These are phyloP conservation scores for Cydia fagiglandana DNA, from an alignment of 1,140 invertebrate species.

Conservation along the genomic window DNA sequence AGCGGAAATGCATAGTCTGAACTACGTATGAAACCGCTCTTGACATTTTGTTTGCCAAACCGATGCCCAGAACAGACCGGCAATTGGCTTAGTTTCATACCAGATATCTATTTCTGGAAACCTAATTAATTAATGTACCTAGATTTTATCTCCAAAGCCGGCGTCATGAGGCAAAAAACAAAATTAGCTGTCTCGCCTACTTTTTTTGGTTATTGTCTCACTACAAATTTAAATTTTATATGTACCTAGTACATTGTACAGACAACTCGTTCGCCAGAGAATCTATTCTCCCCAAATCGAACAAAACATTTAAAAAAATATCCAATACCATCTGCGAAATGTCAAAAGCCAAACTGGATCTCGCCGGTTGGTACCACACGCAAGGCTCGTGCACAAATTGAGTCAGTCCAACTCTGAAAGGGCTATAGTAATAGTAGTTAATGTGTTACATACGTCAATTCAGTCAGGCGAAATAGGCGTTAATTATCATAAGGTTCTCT, in stretches of 20 bases:
- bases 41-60: too few species aligned
- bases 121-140: too few species aligned
- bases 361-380: neutral
- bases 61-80: too few species aligned
- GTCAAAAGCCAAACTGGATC: constrained; percentile 3
- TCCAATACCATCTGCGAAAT: neutral
- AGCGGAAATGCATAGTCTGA: too few species aligned
- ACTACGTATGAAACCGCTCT: too few species aligned
- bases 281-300: neutral
- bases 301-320: neutral
- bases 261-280: neutral
- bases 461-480: neutral
- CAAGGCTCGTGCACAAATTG: neutral
- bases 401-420: neutral
- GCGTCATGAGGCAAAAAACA: too few species aligned
- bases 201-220: too few species aligned
- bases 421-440: neutral
- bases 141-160: too few species aligned
- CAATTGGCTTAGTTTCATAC: too few species aligned
- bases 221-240: neutral
- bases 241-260: neutral
- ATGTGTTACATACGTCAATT: neutral
- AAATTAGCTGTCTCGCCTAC: too few species aligned
- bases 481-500: neutral
- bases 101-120: too few species aligned